Conservation (phyloP, 2,113 vertebrate genomes). For the Hemiscyllium ocellatum region DNA sequence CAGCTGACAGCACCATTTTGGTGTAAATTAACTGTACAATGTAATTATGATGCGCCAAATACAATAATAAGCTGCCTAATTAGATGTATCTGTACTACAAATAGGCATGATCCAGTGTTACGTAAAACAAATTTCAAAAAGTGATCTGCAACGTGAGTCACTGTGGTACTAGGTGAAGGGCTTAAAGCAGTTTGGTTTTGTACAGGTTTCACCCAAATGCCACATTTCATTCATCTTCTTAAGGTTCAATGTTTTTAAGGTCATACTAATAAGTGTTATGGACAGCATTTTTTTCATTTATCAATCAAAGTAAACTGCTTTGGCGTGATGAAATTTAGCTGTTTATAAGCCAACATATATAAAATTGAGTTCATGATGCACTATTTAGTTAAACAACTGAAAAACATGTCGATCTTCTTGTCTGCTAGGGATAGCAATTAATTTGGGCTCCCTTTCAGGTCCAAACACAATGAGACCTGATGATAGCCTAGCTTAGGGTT, state of each 20-base stretch:
- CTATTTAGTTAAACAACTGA: background rate
- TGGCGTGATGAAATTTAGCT: background rate
- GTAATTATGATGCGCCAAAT: background rate
- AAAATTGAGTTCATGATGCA: background rate
- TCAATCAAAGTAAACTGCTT: background rate
- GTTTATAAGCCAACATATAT: background rate
- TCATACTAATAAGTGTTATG: background rate
- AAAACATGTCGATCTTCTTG: background rate
- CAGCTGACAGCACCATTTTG: too few relatives aligned
- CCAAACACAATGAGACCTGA: background rate
- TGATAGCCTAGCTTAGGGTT: background rate
- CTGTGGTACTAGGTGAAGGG: background rate
- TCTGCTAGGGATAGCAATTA: background rate
- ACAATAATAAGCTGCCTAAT: background rate
- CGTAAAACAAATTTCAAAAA: background rate
- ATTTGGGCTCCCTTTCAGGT: background rate
- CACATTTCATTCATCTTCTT: slow-evolving; percentile 15
- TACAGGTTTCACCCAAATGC: background rate
- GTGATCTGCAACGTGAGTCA: background rate
- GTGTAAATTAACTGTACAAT: background rate
- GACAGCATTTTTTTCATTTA: background rate
- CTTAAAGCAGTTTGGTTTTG: background rate
- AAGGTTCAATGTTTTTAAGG: background rate
- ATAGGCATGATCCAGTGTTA: background rate
- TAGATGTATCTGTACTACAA: background rate